phyloP scores from a whole-genome alignment of 2,113 vertebrate genomes.

The Melanotaenia duboulayi region DNA sequence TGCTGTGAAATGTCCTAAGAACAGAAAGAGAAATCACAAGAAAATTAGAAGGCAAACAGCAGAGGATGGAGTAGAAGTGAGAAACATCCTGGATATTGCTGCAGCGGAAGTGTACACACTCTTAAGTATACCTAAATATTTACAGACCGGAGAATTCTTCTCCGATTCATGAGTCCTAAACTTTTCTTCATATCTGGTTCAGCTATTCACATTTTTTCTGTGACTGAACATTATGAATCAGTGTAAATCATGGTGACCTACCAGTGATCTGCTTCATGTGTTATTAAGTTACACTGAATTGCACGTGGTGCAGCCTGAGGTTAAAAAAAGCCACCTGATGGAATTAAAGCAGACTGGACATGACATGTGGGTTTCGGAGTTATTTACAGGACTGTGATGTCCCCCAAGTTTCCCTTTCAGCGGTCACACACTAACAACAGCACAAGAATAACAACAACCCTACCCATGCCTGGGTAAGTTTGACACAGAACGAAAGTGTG shows the following conservation, averaged over 20 bases:
- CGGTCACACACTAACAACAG: constrained; percentile 37
- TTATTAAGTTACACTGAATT: constrained; percentile 23
- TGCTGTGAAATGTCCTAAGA: constrained; percentile 96
- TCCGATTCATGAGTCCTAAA: not conserved
- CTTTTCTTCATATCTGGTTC: not conserved
- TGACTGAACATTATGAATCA: constrained; percentile 22
- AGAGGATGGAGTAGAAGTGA: not conserved
- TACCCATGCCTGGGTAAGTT: constrained; percentile 11
- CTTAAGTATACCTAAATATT: constrained; percentile 59
- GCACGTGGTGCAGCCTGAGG: constrained; percentile 10
- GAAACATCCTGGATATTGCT: not conserved
- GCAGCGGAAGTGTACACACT: constrained; percentile 14
- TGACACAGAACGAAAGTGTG: constrained; percentile 25
- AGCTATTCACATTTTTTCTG: constrained; percentile 6
- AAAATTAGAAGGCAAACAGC: not conserved
- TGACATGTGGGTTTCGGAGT: constrained; percentile 21
- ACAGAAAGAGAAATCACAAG: not conserved
- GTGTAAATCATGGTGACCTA: constrained; percentile 22
- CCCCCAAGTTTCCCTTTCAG: constrained; percentile 28
- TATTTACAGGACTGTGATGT: constrained; percentile 33
- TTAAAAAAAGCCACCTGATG: constrained; percentile 35
- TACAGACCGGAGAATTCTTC: constrained; percentile 34
- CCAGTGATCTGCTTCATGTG: constrained; percentile 24
- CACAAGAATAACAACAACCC: constrained; percentile 30
- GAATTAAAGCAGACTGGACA: constrained; percentile 24